A percentile compares a stretch with the other conserved stretches of the same genome.
phyloP scores from a whole-genome alignment of 2,797 vertebrate genomes.

The Cichlasoma orientale region DNA sequence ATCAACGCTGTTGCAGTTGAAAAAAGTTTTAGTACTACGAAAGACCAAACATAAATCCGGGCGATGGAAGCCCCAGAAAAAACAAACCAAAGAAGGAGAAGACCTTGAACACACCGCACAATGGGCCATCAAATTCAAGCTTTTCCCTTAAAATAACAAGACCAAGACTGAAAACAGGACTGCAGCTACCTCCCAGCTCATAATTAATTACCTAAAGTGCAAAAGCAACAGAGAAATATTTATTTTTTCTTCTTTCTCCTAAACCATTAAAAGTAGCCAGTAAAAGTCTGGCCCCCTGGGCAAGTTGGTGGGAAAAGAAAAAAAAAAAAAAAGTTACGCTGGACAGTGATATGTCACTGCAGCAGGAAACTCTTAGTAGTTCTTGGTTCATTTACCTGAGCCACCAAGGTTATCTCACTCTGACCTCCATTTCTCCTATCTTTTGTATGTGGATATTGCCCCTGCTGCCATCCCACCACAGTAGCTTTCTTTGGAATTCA shows the following conservation, averaged over 20 bases:
- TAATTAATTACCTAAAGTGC: background rate
- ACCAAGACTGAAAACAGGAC: background rate
- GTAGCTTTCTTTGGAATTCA: constrained; percentile 15
- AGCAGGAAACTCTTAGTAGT: background rate
- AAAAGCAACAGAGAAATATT: background rate
- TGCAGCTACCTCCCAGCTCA: background rate
- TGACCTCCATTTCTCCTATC: constrained; percentile 62
- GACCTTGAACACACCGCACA: background rate
- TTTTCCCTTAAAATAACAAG: background rate
- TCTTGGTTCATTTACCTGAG: constrained; percentile 41
- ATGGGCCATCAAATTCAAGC: background rate
- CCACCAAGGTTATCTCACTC: constrained; percentile 32
- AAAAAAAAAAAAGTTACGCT: too few relatives aligned
- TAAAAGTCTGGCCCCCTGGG: background rate
- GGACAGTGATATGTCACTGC: background rate
- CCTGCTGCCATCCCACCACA: constrained; percentile 17
- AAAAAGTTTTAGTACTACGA: too few relatives aligned
- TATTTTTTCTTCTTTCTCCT: too few relatives aligned
- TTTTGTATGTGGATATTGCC: constrained; percentile 9
- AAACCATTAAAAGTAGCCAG: background rate
- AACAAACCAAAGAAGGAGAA: background rate
- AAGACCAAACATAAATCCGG: background rate
- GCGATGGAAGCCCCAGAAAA: background rate
- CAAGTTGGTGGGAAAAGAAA: background rate
- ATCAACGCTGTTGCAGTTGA: background rate